Evolutionary conservation across 2,888 invertebrate genomes (phyloP).

Genomic region (Hipparchia sbordonii): DNA sequence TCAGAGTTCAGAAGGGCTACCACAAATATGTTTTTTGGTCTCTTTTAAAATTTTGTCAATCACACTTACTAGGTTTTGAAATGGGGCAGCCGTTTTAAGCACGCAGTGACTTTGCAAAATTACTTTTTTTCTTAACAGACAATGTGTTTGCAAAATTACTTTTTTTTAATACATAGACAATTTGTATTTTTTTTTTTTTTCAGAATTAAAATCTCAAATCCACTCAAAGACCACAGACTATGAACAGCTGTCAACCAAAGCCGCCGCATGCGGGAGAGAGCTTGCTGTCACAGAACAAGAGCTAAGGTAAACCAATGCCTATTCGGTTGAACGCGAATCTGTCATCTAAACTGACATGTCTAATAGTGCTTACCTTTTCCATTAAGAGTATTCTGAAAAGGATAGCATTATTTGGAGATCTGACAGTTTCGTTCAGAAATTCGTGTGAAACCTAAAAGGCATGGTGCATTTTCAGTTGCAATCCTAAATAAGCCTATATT

Average conservation of each 20-base stretch:
- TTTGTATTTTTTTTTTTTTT: background rate
- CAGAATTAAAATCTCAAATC: slow-evolving; percentile 70
- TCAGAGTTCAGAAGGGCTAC: too few relatives aligned
- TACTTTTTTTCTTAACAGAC: too few relatives aligned
- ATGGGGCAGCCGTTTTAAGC: too few relatives aligned
- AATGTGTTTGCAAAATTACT: too few relatives aligned
- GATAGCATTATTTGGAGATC: background rate
- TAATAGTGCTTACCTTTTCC: background rate
- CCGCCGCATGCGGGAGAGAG: slow-evolving; percentile 71
- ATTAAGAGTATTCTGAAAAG: background rate
- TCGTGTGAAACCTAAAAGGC: too few relatives aligned
- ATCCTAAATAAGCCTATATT: too few relatives aligned
- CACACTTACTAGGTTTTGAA: too few relatives aligned
- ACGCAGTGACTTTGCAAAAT: too few relatives aligned
- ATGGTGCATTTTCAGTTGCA: too few relatives aligned
- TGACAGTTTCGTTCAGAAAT: background rate
- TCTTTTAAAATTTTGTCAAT: too few relatives aligned
- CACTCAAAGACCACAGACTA: slow-evolving; percentile 63
- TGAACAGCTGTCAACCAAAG: slow-evolving; percentile 60
- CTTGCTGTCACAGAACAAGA: slow-evolving; percentile 75
- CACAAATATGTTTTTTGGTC: too few relatives aligned
- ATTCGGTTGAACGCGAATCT: background rate
- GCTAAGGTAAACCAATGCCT: slow-evolving; percentile 60
- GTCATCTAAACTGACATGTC: background rate
- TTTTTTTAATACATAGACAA: too few relatives aligned